These are phyloP conservation scores for Diplogasteroides magnus DNA, from an alignment of 1,140 invertebrate species.

Conservation along the genomic window DNA sequence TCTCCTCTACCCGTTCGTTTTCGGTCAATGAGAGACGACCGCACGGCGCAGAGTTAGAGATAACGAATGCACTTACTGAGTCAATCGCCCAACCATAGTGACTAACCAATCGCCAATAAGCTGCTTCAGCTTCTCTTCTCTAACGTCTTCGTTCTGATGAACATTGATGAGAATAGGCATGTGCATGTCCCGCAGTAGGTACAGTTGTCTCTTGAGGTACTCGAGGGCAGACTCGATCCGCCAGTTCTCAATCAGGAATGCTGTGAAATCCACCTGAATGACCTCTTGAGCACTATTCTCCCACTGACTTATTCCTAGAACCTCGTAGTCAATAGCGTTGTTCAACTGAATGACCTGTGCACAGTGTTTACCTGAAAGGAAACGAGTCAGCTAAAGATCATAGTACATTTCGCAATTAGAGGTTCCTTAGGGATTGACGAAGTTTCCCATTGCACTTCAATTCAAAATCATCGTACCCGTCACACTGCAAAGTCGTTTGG, in stretches of 20 bases:
- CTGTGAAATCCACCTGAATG: slow-evolving; percentile 5
- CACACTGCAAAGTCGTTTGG: slow-evolving; percentile 14
- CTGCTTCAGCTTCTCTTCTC: slow-evolving; percentile 21
- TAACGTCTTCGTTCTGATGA: slow-evolving; percentile 19
- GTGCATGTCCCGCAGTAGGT: slow-evolving; percentile 5
- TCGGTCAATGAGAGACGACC: no score
- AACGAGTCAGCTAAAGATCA: background rate
- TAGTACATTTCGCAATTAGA: background rate
- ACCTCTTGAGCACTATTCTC: no score
- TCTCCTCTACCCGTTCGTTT: no score
- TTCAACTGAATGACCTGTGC: slow-evolving; percentile 26
- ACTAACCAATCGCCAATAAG: slow-evolving; percentile 15
- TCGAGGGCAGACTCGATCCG: slow-evolving; percentile 11
- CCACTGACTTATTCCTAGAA: no score
- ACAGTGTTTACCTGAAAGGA: slow-evolving; percentile 17
- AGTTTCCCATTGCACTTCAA: background rate
- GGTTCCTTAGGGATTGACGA: background rate
- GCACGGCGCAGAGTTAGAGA: no score
- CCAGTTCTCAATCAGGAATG: slow-evolving; percentile 19
- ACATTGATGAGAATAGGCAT: slow-evolving; percentile 28
- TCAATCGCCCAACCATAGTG: no score
- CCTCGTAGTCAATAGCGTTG: slow-evolving; percentile 29
- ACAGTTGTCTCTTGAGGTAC: background rate
- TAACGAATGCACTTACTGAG: no score
- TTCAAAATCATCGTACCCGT: slow-evolving; percentile 10